Evolutionary conservation across 2,888 invertebrate genomes (phyloP).

Genomic region (Orthosia gothica): DNA sequence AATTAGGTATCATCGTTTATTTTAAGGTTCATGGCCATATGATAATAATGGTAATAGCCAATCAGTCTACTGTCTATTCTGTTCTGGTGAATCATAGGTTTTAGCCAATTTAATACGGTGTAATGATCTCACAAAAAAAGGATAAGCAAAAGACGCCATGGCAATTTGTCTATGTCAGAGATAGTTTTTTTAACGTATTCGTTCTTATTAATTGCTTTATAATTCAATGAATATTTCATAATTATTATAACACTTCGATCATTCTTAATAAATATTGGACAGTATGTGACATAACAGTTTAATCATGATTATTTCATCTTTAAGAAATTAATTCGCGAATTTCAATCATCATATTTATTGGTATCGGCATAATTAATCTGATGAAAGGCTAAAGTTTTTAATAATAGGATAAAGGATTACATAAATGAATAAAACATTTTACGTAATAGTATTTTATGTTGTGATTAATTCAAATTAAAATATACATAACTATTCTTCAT

Average conservation of each 20-base stretch:
- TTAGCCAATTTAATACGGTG: constrained; percentile 1
- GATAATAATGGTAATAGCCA: constrained; percentile 5
- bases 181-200: background rate
- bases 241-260: background rate
- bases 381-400: constrained; percentile 23
- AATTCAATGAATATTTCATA: background rate
- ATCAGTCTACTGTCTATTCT: constrained; percentile 7
- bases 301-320: constrained; percentile 13
- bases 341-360: constrained; percentile 12
- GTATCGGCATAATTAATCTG: constrained; percentile 7
- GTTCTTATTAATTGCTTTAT: background rate
- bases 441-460: constrained; percentile 51
- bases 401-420: constrained; percentile 35
- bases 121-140: constrained; percentile 8
- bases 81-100: constrained; percentile 9
- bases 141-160: background rate
- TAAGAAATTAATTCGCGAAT: constrained; percentile 11
- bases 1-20: background rate
- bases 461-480: constrained; percentile 60
- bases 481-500: constrained; percentile 54
- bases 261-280: background rate
- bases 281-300: constrained; percentile 27
- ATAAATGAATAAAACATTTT: constrained; percentile 57
- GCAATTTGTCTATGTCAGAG: background rate
- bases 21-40: constrained; percentile 1